Conservation (phyloP, 2,888 invertebrate species). For the Chloroclysta siterata region DNA sequence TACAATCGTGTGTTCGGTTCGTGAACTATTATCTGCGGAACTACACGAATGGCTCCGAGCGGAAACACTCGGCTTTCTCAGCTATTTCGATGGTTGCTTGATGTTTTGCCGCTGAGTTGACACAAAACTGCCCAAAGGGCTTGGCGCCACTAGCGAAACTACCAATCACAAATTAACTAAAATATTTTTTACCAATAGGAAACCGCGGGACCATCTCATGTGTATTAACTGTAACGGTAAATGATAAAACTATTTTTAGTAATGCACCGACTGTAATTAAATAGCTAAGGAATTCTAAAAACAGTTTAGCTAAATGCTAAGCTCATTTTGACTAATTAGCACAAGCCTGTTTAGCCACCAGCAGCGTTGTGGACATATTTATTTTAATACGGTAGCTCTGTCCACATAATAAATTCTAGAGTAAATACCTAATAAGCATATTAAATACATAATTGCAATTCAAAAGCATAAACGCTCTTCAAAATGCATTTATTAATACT, state of each 20-base stretch:
- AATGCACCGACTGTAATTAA: too few relatives aligned
- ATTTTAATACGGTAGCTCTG: slow-evolving; percentile 21
- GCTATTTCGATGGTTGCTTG: slow-evolving; percentile 51
- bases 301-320: neutral
- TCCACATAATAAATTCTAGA: slow-evolving; percentile 29
- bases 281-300: neutral
- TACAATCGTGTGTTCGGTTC: slow-evolving; percentile 55
- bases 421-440: slow-evolving; percentile 28
- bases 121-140: slow-evolving; percentile 16
- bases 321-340: slow-evolving; percentile 8
- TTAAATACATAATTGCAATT: slow-evolving; percentile 20
- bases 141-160: slow-evolving; percentile 14
- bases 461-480: slow-evolving; percentile 17
- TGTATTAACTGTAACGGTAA: too few relatives aligned
- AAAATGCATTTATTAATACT: slow-evolving; percentile 20
- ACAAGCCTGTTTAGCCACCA: slow-evolving; percentile 21
- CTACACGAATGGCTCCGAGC: slow-evolving; percentile 72
- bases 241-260: too few relatives aligned
- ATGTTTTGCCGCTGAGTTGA: slow-evolving; percentile 42
- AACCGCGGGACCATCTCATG: neutral
- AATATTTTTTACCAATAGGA: neutral
- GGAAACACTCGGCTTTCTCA: slow-evolving; percentile 55
- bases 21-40: slow-evolving; percentile 62
- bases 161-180: slow-evolving; percentile 6
- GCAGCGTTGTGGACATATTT: slow-evolving; percentile 21